Percentiles rank a stretch among this genome's conserved stretches.
phyloP scores from a whole-genome alignment of 2,888 invertebrate species.

The Drosophila lacicola region DNA sequence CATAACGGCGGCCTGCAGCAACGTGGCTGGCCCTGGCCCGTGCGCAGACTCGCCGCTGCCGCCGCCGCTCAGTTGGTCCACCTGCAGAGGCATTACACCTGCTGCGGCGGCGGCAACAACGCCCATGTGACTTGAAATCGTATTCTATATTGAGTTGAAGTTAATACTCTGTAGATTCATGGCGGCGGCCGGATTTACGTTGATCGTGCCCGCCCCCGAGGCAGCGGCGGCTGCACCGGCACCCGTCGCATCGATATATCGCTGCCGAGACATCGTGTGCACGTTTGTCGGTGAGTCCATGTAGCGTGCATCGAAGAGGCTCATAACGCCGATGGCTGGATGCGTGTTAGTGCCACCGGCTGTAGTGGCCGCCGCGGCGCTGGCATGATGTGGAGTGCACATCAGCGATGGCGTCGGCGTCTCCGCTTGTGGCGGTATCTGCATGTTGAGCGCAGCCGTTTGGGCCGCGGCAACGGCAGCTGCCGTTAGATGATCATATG shows the following conservation, averaged over 20 bases:
- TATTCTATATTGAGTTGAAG: conserved; percentile 90
- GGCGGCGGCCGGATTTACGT: conserved; percentile 87
- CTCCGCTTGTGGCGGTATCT: conserved; percentile 85
- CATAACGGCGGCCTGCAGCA: conserved; percentile 70
- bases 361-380: conserved; percentile 46
- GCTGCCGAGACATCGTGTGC: conserved; percentile 87
- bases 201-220: conserved; percentile 82
- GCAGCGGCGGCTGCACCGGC: conserved; percentile 66
- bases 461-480: conserved; percentile 81
- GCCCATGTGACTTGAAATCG: conserved; percentile 78
- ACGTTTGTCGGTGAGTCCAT: conserved; percentile 88
- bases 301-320: conserved; percentile 90
- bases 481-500: conserved; percentile 84
- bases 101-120: conserved; percentile 61
- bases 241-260: conserved; percentile 84
- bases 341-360: conserved; percentile 81
- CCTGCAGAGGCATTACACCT: conserved; percentile 49
- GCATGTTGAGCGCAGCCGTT: conserved; percentile 85
- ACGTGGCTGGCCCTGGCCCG: conserved; percentile 51
- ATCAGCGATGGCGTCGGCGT: conserved; percentile 86
- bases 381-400: conserved; percentile 87
- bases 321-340: conserved; percentile 88
- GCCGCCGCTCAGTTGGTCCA: conserved; percentile 41
- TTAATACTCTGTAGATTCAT: conserved; percentile 91
- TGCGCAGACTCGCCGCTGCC: conserved; percentile 32